Evolutionary conservation across 2,797 vertebrate species (phyloP).

Genomic region (Xenopus petersii): DNA sequence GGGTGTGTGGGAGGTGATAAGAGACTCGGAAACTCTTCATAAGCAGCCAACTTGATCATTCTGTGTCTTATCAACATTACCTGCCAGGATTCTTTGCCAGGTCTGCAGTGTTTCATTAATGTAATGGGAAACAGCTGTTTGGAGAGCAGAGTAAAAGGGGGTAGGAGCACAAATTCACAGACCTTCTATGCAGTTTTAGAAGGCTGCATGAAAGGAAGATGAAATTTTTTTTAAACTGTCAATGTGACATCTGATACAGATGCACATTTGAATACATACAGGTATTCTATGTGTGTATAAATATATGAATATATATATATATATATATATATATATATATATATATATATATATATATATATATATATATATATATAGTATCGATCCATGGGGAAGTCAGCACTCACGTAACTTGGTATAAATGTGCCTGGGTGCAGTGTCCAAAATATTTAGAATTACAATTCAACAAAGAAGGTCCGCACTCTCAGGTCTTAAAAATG

Average conservation of each 20-base stretch:
- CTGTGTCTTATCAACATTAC: constrained; percentile 87
- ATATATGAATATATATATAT: too few relatives aligned
- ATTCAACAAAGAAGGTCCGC: too few relatives aligned
- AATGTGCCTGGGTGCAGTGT: too few relatives aligned
- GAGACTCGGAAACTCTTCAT: constrained; percentile 65
- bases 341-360: too few relatives aligned
- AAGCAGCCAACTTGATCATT: constrained; percentile 63
- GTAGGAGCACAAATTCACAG: constrained; percentile 6
- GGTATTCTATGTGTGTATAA: too few relatives aligned
- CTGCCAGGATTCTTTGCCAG: constrained; percentile 77
- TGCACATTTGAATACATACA: too few relatives aligned
- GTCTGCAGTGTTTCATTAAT: constrained; percentile 78
- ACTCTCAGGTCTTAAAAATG: too few relatives aligned
- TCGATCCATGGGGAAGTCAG: too few relatives aligned
- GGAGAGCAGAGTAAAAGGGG: constrained; percentile 20
- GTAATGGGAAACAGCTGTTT: constrained; percentile 89
- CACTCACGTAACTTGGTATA: too few relatives aligned
- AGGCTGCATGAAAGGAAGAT: neutral
- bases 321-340: too few relatives aligned
- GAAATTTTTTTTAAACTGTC: neutral
- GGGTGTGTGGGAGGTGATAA: constrained; percentile 56
- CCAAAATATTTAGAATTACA: too few relatives aligned
- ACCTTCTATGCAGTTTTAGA: neutral
- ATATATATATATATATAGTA: too few relatives aligned
- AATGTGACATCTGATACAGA: neutral